Conservation (phyloP, 2,797 vertebrate species). For the Prionace glauca region DNA sequence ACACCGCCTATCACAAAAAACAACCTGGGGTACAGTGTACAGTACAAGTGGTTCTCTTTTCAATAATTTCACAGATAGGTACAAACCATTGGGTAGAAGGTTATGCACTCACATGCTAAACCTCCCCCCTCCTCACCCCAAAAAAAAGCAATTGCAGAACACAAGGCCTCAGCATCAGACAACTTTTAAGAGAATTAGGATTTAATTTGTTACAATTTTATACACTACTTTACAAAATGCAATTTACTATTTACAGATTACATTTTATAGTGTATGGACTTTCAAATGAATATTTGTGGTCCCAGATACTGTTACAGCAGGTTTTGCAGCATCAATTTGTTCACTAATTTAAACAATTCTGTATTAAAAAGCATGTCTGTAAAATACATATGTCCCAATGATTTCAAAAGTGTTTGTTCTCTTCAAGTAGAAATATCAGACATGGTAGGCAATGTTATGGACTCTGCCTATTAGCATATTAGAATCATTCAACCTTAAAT, state of each 20-base stretch:
- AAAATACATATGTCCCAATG: slow-evolving; percentile 35
- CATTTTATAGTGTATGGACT: slow-evolving; percentile 39
- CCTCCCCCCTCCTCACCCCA: background rate
- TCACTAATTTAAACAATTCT: slow-evolving; percentile 37
- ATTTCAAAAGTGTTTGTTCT: slow-evolving; percentile 35
- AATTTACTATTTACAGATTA: slow-evolving; percentile 39
- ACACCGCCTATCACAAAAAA: background rate
- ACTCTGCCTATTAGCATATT: slow-evolving; percentile 28
- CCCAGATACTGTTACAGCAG: slow-evolving; percentile 35
- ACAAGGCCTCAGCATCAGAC: slow-evolving; percentile 42
- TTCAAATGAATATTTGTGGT: slow-evolving; percentile 37
- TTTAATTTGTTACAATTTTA: slow-evolving; percentile 70
- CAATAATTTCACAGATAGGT: slow-evolving; percentile 65
- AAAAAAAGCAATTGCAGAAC: background rate
- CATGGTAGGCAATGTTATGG: slow-evolving; percentile 21
- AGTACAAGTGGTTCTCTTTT: slow-evolving; percentile 66
- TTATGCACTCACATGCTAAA: background rate
- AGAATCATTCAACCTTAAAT: slow-evolving; percentile 38
- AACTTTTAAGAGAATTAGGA: slow-evolving; percentile 54
- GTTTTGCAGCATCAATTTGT: slow-evolving; percentile 33
- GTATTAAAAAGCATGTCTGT: slow-evolving; percentile 34
- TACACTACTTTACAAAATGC: slow-evolving; percentile 76
- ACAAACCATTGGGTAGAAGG: slow-evolving; percentile 68
- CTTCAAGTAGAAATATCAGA: slow-evolving; percentile 36
- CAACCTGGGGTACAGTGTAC: slow-evolving; percentile 65